Base-by-base conservation (phyloP, 2,797 vertebrate genomes). In the Hydrocynus forskahlii region DNA sequence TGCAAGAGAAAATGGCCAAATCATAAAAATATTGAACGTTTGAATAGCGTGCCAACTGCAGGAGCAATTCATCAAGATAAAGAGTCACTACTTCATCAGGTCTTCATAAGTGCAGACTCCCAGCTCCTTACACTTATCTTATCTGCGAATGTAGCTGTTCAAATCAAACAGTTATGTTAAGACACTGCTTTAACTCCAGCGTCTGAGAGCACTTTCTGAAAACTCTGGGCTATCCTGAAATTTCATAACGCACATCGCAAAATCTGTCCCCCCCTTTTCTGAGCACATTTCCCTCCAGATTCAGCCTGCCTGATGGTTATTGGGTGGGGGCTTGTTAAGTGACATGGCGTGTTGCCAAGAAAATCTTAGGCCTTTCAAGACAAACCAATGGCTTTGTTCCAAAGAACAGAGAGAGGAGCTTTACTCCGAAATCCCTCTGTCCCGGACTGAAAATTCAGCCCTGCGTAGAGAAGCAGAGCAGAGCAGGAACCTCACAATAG, bases 401-500 rank as follows among this genome's bases (percentile, higher is more conserved):
- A 87, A 85, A 67, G 35, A 86, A 90, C 89, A 89, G 89, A 87
- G 75, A 68, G 87, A 91, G 87, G 80, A 91, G 86, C 89, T 95
- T 93, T 92, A 78, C 89, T 89, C 86, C 86, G 87, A 88, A 93
- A 93, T 94, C 92, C 90, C 86, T 88, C 55, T 67, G 66, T 86
- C 91, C 89, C 88, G 88, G 85, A 81, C 87, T 88, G 87, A 93
- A 90, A 90, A 92, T 94, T 94, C 92, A 92, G 92, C 93, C 92
- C 73, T 92, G 89, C 86, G 82, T 69, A 92, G 90, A 86, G 89
- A 87, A 91, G 92, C 92, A 84, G 88, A 87, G 84, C 57, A 84
- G 89, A 89, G 89, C 89, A 76, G 88, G 87, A 91, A 89, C 88
- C 60, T 85, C 87, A 96, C 89, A 95, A 94, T 94, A 93, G 93